These are phyloP conservation scores for Ailuropoda melanoleuca DNA, from an alignment of 2,113 vertebrate species.

Conservation along the genomic window DNA sequence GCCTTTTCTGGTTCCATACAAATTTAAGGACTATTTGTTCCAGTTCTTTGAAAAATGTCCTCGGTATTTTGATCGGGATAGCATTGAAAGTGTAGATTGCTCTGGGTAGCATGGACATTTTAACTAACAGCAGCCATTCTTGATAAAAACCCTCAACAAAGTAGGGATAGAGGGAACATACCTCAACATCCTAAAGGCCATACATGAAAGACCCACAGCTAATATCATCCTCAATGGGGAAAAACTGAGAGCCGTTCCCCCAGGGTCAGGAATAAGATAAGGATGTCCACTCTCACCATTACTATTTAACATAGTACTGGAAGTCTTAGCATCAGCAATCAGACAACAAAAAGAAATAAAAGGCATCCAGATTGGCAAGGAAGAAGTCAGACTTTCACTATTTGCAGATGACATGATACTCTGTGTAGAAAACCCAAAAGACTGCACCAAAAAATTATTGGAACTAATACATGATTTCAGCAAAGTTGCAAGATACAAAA, in stretches of 20 bases:
- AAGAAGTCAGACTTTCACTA: not conserved
- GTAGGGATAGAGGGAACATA: not conserved
- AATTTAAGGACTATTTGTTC: no score
- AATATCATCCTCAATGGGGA: not conserved
- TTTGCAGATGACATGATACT: no score
- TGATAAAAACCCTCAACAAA: not conserved
- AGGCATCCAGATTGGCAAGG: not conserved
- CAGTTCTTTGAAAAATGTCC: no score
- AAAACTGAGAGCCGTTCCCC: not conserved
- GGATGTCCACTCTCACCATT: not conserved
- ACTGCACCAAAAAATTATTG: no score
- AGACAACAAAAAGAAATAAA: not conserved
- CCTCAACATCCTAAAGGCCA: not conserved
- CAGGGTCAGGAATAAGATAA: not conserved
- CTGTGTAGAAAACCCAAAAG: no score
- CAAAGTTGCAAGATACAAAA: no score
- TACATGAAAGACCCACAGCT: not conserved
- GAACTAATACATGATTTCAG: no score
- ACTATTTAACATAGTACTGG: not conserved
- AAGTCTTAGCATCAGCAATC: not conserved
- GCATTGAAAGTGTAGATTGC: no score
- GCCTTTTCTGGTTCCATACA: no score
- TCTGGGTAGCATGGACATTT: no score
- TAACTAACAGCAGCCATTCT: not conserved
- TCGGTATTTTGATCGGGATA: no score